Evolutionary conservation across 2,797 vertebrate genomes (phyloP), one percentile per base, ranked within the genome.

Genomic region (Gorsachius magnificus): DNA sequence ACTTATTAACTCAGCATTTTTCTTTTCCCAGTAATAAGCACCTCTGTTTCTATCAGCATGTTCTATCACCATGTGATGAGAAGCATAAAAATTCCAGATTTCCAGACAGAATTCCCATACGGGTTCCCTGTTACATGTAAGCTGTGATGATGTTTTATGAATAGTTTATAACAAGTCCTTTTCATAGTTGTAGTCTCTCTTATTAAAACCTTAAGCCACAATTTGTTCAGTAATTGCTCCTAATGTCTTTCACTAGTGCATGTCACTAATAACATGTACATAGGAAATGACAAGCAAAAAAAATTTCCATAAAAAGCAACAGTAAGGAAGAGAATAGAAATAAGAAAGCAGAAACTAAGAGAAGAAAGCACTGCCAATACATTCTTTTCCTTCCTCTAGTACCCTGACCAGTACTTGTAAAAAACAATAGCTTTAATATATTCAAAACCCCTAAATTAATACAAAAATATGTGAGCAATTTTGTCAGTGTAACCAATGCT

Each of bases 401-500:
- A 43, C 63, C 61, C 81, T 94, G 70, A 94, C 48, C 15, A 87
- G 43, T 79, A 93, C 33, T 65, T 91, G 41, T 83, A 87, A 85
- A 87, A 68, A 24, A 14, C 35, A 85, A 57, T 4, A 93, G 54
- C n/a, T 89, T 83, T 41, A 90, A 95, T 35, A 90, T 58, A 91
- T 45, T 56, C 10, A 28, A 65, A 88, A 68, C 46, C 4, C 17
- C 28, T 61, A 61, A 93, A 89, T 50, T 54, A 87, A 53, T 83
- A 78, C 31, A 82, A 71, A 87, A 85, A 89, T 21, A 91, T 17
- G 46, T 33, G 16, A 97, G 93, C 61, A 83, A 95, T 88, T 90
- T 96, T 97, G 97, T 96, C 96, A 96, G 96, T 94, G 91, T 94
- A 88, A 98, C 97, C 94, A 96, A 98, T 96, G 97, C 96, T 95